phyloP scores from a whole-genome alignment of 2,113 vertebrate species.

The Tauraco erythrolophus region DNA sequence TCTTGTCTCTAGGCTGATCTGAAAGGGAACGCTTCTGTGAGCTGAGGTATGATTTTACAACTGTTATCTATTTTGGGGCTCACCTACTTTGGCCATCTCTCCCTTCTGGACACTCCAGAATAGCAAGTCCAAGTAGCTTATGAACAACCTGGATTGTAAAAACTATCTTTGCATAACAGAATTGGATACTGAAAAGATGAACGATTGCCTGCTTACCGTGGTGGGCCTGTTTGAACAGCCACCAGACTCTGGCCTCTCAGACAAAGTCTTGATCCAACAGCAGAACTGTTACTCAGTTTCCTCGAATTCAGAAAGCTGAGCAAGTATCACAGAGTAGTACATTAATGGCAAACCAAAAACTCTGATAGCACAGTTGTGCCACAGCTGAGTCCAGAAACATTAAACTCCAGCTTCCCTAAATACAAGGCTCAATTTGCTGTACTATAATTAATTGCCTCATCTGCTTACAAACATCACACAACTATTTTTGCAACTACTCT shows the following conservation, averaged over 20 bases:
- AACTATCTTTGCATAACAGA: background rate
- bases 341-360: background rate
- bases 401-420: background rate
- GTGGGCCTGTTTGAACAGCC: accelerated
- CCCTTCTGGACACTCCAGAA: background rate
- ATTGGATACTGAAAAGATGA: background rate
- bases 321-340: background rate
- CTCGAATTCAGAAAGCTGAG: background rate
- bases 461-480: background rate
- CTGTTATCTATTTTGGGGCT: background rate
- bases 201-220: too few relatives aligned
- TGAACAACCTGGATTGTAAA: background rate
- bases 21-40: background rate
- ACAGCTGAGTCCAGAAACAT: background rate
- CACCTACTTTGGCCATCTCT: background rate
- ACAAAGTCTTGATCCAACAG: background rate
- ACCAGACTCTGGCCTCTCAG: background rate
- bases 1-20: background rate
- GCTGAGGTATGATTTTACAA: background rate
- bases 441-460: background rate
- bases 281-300: background rate
- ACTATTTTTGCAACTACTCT: background rate
- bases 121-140: background rate
- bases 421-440: background rate
- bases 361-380: background rate